Base-by-base conservation (phyloP, 2,113 vertebrate genomes). In the Lagopus muta region DNA sequence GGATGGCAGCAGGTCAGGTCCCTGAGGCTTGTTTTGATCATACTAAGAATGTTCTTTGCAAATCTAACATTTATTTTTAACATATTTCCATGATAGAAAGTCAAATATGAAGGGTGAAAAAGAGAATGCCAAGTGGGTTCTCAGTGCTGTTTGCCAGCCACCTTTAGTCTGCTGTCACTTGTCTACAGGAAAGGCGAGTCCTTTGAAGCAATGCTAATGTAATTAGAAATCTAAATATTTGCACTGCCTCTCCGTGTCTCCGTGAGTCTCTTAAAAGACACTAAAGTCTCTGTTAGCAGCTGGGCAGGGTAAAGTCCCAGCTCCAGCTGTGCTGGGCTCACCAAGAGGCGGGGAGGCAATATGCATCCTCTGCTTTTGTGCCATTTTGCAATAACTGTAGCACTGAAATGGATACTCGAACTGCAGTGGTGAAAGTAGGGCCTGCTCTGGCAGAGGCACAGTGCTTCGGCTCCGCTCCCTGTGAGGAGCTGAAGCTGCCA, bases 221-320 rank as follows among this genome's bases (percentile, higher is more conserved):
- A 88, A 86, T 52, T 86, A 79, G 91, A 88, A 94, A 85, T 69
- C n/a, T 75, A 95, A 95, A 91, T 95, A 97, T 96, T 94, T 91
- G 91, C 86, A 42, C 30, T 90, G 55, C 69, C 85, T 94, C 88
- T 94, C 86, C 1, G 9, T 32, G 89, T 66, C 83, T 89, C 86
- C 86, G 48, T 24, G 66, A 50, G 62, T 6, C 57, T 70, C 90
- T 69, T 50, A 17, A 13, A 91, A 86, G 79, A 77, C 67, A 91
- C 10, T 42, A 36, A 72, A 25, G 71, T 77, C 74, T 57, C 69
- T 92, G 20, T 66, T 75, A 83, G 43, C 61, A 57, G 48, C 38
- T 1, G 1, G 64, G 74, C 77, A 81, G 70, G 80, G n/a, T n/a
- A 1, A 57, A 91, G 36, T 7, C 67, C 43, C 42, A 18, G 57